phyloP scores from a whole-genome alignment of 2,113 vertebrate genomes.

The Sus scrofa region T2T-Sscrofa CM000830.6:127691001-127691500 shows the following conservation, averaged over 20 bases:
- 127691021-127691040: background rate
- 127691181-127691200: background rate
- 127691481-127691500: background rate
- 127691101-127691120: background rate
- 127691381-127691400: background rate
- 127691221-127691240: background rate
- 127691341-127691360: background rate
- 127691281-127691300: background rate
- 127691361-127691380: background rate
- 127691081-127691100: background rate
- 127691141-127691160: background rate
- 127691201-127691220: background rate
- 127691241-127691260: background rate
- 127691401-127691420: background rate
- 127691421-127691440: background rate
- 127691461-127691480: background rate
- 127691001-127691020: background rate
- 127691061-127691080: background rate
- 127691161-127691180: background rate
- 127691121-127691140: background rate
- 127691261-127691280: background rate
- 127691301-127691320: background rate
- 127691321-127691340: background rate
- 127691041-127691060: background rate
- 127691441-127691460: background rate